These are phyloP conservation scores for Dicentrarchus labrax DNA, from an alignment of 2,113 vertebrate genomes.

Conservation along the genomic window DNA sequence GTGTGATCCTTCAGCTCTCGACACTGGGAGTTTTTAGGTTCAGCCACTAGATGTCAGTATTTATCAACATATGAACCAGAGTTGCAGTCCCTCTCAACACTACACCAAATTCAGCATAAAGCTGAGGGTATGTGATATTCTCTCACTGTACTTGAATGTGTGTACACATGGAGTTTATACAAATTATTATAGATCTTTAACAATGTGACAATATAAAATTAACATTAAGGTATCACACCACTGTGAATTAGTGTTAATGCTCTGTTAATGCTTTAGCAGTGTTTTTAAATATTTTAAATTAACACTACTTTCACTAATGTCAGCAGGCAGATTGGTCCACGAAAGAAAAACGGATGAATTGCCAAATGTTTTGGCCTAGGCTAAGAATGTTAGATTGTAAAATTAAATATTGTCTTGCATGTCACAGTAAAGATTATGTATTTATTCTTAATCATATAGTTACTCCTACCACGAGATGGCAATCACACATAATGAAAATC, in stretches of 20 bases:
- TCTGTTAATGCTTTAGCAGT: background rate
- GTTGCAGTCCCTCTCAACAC: background rate
- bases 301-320: background rate
- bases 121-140: background rate
- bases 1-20: background rate
- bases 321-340: background rate
- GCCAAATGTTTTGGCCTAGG: background rate
- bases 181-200: background rate
- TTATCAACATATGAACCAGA: constrained; percentile 61
- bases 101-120: background rate
- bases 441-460: constrained; percentile 34
- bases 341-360: background rate
- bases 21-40: background rate
- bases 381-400: background rate
- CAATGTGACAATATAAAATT: background rate
- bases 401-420: constrained; percentile 3
- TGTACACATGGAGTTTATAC: background rate
- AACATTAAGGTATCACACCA: background rate
- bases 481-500: constrained; percentile 70
- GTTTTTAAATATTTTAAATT: background rate
- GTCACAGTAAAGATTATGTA: constrained; percentile 34
- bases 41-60: constrained; percentile 80
- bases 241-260: no score
- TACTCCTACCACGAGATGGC: constrained; percentile 78
- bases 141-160: background rate